Conservation (phyloP, 2,797 vertebrate species). For the Lerista edwardsae region DNA sequence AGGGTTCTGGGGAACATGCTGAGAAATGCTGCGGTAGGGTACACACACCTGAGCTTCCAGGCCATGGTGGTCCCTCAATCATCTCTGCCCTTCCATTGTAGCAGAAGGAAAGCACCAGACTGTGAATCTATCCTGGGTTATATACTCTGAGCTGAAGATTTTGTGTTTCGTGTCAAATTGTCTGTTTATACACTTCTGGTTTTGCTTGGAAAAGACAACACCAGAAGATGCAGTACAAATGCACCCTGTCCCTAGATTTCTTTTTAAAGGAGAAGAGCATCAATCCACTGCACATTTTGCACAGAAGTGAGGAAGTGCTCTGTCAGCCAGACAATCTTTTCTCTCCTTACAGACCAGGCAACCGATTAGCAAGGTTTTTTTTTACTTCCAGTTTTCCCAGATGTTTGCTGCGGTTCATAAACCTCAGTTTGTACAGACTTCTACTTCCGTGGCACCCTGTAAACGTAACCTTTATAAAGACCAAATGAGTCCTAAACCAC, state of each 20-base stretch:
- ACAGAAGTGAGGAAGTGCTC: background rate
- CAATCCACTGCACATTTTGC: background rate
- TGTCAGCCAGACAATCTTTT: background rate
- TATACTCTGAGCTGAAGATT: background rate
- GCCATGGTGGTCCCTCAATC: no score
- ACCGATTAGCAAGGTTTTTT: constrained; percentile 1
- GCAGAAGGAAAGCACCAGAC: background rate
- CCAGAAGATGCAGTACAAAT: background rate
- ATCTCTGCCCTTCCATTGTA: background rate
- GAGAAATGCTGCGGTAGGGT: background rate
- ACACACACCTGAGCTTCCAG: background rate
- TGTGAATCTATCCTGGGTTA: background rate
- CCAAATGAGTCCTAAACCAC: constrained; percentile 51
- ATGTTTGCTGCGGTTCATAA: constrained; percentile 43
- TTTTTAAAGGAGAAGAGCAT: background rate
- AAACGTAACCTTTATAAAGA: constrained; percentile 61
- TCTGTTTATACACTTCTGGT: background rate
- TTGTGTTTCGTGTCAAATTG: background rate
- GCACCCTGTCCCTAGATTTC: background rate
- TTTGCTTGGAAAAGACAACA: background rate
- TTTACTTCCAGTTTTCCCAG: background rate
- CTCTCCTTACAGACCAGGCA: background rate
- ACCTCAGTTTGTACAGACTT: constrained; percentile 45
- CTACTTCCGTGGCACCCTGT: constrained; percentile 4
- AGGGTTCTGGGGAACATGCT: no score